Conservation (phyloP, 1,140 invertebrate species). For the Drosophila arawakana region DNA sequence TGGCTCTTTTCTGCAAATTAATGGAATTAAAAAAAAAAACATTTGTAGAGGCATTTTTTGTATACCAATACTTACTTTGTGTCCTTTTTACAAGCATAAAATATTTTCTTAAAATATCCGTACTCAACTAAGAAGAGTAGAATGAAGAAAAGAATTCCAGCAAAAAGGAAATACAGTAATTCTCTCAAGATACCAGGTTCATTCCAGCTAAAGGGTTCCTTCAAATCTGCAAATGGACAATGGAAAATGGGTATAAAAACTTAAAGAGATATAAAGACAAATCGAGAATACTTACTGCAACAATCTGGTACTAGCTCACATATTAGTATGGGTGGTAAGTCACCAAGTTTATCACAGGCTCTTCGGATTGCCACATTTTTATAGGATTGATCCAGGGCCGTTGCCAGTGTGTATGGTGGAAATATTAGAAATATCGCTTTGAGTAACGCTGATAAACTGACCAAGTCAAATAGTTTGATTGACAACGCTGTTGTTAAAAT, state of each 20-base stretch:
- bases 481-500: conserved; percentile 88
- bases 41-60: too few species aligned
- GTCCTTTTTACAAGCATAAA: too few species aligned
- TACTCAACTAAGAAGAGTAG: conserved; percentile 62
- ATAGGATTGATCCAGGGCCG: conserved; percentile 86
- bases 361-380: conserved; percentile 45
- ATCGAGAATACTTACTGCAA: conserved; percentile 64
- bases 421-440: conserved; percentile 88
- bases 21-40: too few species aligned
- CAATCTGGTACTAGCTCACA: conserved; percentile 69
- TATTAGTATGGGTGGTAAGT: conserved; percentile 52
- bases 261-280: background rate
- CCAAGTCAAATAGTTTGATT: conserved; percentile 86
- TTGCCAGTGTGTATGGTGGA: conserved; percentile 90
- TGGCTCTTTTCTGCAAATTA: conserved; percentile 42
- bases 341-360: conserved; percentile 48
- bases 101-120: conserved; percentile 47
- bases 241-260: background rate
- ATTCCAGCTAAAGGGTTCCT: conserved; percentile 48
- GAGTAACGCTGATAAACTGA: conserved; percentile 86
- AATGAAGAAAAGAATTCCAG: conserved; percentile 57
- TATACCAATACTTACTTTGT: too few species aligned
- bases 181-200: conserved; percentile 64
- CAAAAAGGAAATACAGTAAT: conserved; percentile 53
- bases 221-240: background rate